phyloP scores from a whole-genome alignment of 2,888 invertebrate species.

The Xanthia togata region DNA sequence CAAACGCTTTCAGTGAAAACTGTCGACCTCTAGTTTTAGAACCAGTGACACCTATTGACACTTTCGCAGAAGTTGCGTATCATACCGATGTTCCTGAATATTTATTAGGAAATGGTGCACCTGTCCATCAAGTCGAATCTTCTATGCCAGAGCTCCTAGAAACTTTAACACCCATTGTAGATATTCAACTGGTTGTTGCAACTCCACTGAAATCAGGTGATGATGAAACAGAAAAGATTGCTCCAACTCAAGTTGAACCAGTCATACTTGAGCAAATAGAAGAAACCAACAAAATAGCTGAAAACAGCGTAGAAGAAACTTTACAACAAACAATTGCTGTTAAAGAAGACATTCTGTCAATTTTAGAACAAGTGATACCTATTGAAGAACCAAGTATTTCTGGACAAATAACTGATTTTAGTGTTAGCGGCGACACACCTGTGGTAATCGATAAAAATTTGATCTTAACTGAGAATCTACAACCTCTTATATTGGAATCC shows the following conservation, averaged over 20 bases:
- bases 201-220: not conserved
- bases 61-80: not conserved
- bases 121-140: slow-evolving; percentile 1
- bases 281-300: slow-evolving; percentile 1
- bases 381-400: not conserved
- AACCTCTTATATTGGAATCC: slow-evolving; percentile 36
- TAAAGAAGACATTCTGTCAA: slow-evolving; percentile 10
- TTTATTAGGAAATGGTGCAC: not conserved
- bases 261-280: slow-evolving; percentile 15
- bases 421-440: not conserved
- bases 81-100: slow-evolving; percentile 1
- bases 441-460: not conserved
- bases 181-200: not conserved
- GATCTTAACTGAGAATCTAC: slow-evolving; percentile 15
- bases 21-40: slow-evolving; percentile 19
- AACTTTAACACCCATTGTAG: not conserved
- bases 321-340: slow-evolving; percentile 5
- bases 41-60: not conserved
- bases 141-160: slow-evolving; percentile 15
- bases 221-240: not conserved
- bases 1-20: slow-evolving; percentile 4
- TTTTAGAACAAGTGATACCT: slow-evolving; percentile 19
- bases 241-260: slow-evolving; percentile 6
- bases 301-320: slow-evolving; percentile 1
- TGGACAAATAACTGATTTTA: not conserved